Evolutionary conservation across 1,140 invertebrate species (phyloP), one percentile per base, ranked within the genome.

Genomic region (Dreissena polymorpha): DNA sequence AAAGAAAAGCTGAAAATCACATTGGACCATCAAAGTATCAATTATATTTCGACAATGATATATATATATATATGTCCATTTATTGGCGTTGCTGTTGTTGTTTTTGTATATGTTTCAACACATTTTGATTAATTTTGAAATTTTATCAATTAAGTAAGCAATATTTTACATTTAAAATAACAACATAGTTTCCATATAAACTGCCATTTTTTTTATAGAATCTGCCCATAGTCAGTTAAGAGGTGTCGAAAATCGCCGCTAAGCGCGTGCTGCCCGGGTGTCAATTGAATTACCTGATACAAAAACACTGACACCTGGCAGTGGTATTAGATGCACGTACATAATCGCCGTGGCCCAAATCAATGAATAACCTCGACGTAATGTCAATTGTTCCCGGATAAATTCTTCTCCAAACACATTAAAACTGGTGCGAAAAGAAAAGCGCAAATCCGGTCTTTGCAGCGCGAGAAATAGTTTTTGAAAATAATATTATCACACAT

Each of bases 401-500:
- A 78, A 78, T 80, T 80, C 78, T 80, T 72, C 60, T 80, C 78
- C 27, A 71, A 80, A 80, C 78, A 80, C 78, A 80, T 80, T 80
- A 80, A 65, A 49, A 65, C 27, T 12, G 78, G 78, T 72, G 78
- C 27, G 78, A 80, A 80, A 80, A 50, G 51, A 57, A 39, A 39
- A 53, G 53, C 13, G 27, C 14, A 71, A 80, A 80, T 72, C 70
- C 78, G 68, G 25, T 72, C 21, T 64, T 80, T 29, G 16, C 67
- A 27, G 25, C 51, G 12, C 18, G 50, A 23, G 69, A 53, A 78
- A 79, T 50, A 68, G n/a, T 29, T 70, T 71, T 80, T 80, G 78
- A 60, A 80, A 80, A 80, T 60, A 80, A 80, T 80, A 80, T 80
- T 80, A 80, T 51, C 78, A 51, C 57, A 80, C 55, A 57, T 73